Evolutionary conservation across 1,140 invertebrate genomes (phyloP).

Genomic region (Drosophila ogumai): DNA sequence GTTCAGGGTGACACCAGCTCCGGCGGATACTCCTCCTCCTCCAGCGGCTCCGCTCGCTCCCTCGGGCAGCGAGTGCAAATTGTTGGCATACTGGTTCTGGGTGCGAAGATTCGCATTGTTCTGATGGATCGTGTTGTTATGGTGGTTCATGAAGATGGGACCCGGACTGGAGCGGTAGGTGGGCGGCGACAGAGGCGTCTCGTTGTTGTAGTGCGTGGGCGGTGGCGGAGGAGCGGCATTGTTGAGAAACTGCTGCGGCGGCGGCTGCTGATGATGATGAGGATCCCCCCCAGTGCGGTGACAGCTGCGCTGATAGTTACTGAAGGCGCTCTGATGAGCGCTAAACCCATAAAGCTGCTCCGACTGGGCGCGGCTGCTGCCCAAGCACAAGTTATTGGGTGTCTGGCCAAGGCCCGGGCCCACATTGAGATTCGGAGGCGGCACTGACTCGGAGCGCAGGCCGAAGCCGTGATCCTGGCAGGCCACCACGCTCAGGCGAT

Average conservation of each 20-base stretch:
- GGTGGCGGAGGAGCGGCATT: slow-evolving; percentile 58
- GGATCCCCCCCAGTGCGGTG: slow-evolving; percentile 57
- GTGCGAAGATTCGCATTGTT: slow-evolving; percentile 82
- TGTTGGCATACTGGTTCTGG: slow-evolving; percentile 79
- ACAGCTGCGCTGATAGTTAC: slow-evolving; percentile 73
- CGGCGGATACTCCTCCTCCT: slow-evolving; percentile 65
- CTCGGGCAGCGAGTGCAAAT: slow-evolving; percentile 69
- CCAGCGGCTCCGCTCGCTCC: slow-evolving; percentile 13
- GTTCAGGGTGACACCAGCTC: slow-evolving; percentile 87
- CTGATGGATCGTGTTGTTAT: slow-evolving; percentile 83
- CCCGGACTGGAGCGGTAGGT: slow-evolving; percentile 72
- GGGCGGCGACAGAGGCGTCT: slow-evolving; percentile 72
- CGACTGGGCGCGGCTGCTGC: slow-evolving; percentile 74
- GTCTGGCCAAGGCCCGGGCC: slow-evolving; percentile 27
- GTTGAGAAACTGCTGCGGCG: slow-evolving; percentile 59
- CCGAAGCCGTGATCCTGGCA: slow-evolving; percentile 63
- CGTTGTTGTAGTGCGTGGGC: slow-evolving; percentile 74
- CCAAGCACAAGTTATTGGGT: slow-evolving; percentile 71
- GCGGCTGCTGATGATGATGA: slow-evolving; percentile 44
- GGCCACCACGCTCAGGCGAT: slow-evolving; percentile 58
- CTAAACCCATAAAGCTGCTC: slow-evolving; percentile 71
- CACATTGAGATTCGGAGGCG: slow-evolving; percentile 52
- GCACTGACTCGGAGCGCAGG: slow-evolving; percentile 77
- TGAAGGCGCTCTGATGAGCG: slow-evolving; percentile 67
- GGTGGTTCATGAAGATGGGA: slow-evolving; percentile 84